A percentile compares a stretch with the other conserved stretches of the same genome.
These are phyloP conservation scores for Aviceda subcristata DNA, from an alignment of 2,113 vertebrate genomes.

Conservation along the genomic window DNA sequence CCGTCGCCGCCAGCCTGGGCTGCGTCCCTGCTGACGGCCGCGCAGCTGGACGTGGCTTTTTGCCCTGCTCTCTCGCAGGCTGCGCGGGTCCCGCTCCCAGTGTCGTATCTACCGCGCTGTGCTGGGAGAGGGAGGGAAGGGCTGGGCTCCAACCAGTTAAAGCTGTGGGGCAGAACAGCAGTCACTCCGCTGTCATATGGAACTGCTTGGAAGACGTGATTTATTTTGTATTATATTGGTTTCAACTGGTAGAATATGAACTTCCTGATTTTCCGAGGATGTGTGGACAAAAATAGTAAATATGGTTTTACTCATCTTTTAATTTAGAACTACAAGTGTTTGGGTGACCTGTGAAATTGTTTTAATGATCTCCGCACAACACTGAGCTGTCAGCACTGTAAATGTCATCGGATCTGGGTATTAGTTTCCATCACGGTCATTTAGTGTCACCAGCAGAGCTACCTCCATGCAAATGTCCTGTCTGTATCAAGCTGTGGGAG, in stretches of 20 bases:
- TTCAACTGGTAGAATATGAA: background rate
- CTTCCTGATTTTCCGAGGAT: slow-evolving; percentile 15
- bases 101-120: background rate
- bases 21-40: background rate
- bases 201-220: slow-evolving; percentile 31
- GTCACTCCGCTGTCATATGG: slow-evolving; percentile 12
- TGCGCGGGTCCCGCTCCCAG: background rate
- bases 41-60: background rate
- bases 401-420: background rate
- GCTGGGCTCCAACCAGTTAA: background rate
- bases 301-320: slow-evolving; percentile 45
- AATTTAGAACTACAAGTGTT: slow-evolving; percentile 27
- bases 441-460: slow-evolving; percentile 5
- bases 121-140: background rate
- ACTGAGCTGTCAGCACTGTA: slow-evolving; percentile 15
- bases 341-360: slow-evolving; percentile 21
- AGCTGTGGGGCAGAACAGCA: background rate
- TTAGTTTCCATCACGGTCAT: slow-evolving; percentile 20
- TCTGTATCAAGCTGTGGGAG: background rate
- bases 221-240: slow-evolving; percentile 46
- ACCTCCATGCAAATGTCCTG: background rate
- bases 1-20: accelerated
- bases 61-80: background rate
- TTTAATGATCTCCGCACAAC: slow-evolving; percentile 3
- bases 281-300: background rate